A percentile compares a stretch with the other conserved stretches of the same genome.
Evolutionary conservation across 2,888 invertebrate species (phyloP).

Genomic region (Neoascia interrupta): DNA sequence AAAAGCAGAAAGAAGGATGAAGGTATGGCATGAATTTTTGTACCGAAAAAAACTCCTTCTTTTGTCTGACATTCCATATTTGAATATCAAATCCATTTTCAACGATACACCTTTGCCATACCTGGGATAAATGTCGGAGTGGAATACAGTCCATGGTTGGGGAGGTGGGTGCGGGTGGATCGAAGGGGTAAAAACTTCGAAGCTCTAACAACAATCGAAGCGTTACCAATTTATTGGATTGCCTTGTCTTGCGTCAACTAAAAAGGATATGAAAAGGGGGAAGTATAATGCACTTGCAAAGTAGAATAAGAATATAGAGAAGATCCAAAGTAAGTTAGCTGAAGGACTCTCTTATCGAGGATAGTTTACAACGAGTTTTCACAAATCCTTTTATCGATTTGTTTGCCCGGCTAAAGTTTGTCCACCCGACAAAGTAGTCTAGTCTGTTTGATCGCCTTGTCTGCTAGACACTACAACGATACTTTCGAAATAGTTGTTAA

Average conservation of each 20-base stretch:
- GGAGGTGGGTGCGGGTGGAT: no score
- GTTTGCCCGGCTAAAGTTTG: conserved; percentile 49
- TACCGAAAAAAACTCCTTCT: conserved; percentile 21
- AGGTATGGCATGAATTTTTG: neutral
- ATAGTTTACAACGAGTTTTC: conserved; percentile 57
- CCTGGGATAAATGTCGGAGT: neutral
- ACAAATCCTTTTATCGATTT: conserved; percentile 38
- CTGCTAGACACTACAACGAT: no score
- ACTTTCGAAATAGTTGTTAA: conserved; percentile 44
- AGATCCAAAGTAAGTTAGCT: conserved; percentile 42
- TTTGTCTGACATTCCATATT: conserved; percentile 66
- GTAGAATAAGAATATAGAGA: neutral
- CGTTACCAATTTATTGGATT: conserved; percentile 64
- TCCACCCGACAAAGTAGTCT: conserved; percentile 24
- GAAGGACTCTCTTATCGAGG: conserved; percentile 44
- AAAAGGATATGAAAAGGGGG: neutral
- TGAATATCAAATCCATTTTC: conserved; percentile 60
- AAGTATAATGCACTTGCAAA: no score
- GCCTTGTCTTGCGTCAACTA: conserved; percentile 21
- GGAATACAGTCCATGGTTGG: no score
- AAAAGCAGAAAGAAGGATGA: no score
- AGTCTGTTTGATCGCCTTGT: no score
- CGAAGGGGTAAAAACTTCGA: no score
- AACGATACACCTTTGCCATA: conserved; percentile 40
- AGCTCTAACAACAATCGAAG: conserved; percentile 59